These are phyloP conservation scores for Pocota personata DNA, from an alignment of 2,888 invertebrate species.

Conservation along the genomic window DNA sequence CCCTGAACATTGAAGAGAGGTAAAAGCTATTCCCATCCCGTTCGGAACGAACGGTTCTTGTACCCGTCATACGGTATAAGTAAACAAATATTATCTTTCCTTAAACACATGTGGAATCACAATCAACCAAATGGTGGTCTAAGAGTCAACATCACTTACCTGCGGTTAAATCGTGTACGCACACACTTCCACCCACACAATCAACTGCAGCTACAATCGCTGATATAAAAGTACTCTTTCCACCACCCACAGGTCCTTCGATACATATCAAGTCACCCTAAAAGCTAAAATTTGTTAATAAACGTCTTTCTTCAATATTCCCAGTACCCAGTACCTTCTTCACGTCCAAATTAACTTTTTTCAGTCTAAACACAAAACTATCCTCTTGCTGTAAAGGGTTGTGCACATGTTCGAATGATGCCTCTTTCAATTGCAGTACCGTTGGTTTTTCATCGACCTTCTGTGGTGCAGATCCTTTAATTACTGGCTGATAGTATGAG, in stretches of 20 bases:
- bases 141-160: conserved; percentile 84
- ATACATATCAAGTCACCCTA: conserved; percentile 93
- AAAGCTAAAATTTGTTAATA: conserved; percentile 52
- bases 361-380: conserved; percentile 76
- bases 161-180: conserved; percentile 87
- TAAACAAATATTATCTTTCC: too few species aligned
- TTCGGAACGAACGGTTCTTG: too few species aligned
- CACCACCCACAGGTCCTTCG: conserved; percentile 94
- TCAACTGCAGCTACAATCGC: conserved; percentile 94
- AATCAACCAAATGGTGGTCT: too few species aligned
- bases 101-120: too few species aligned
- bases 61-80: too few species aligned
- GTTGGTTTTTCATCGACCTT: conserved; percentile 84
- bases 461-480: conserved; percentile 74
- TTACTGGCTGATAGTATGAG: conserved; percentile 81
- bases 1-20: too few species aligned
- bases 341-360: conserved; percentile 80
- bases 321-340: conserved; percentile 77
- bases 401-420: conserved; percentile 83
- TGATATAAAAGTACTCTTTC: conserved; percentile 93
- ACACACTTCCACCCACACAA: conserved; percentile 87
- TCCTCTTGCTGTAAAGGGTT: conserved; percentile 55
- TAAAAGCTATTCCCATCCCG: too few species aligned
- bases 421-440: conserved; percentile 85
- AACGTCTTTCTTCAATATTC: neutral